Evolutionary conservation across 1,140 invertebrate species (phyloP), one percentile per base, ranked within the genome.

Genomic region (Coenobita brevimanus): DNA sequence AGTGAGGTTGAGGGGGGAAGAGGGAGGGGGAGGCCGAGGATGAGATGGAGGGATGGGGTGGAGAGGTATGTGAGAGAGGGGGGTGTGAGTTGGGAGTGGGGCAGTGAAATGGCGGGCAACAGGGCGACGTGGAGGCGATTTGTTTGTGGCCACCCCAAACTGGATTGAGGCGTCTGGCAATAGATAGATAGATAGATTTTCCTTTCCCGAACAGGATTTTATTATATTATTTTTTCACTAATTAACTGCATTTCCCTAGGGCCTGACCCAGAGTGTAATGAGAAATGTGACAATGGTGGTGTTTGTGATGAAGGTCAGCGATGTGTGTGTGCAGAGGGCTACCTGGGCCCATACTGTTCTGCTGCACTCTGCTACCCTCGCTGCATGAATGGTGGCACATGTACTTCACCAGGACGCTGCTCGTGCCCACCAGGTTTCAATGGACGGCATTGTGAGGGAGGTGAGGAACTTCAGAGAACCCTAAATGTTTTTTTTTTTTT

Each of bases 301-400:
- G 95, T 95, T 93, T 97, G 96, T 92, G 96, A 96, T 92, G 93
- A 94, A 90, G 94, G 96, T 57, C 96, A 96, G 92, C 96, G 96
- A 82, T 97, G 96, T 92, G 95, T 97, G 90, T 98, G 97, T 92
- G 95, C 96, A 27, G 96, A 97, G 91, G 97, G 97, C 21, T 98
- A 97, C 91, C 95, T 97, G 94, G 97, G 97, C 10, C 96, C 96
- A 88, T 96, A 97, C 92, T 98, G 97, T 91, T 94, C 96, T 91
- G 97, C 96, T 88, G 97, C 97, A 30, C 93, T 98, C 3, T 98
- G 97, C 91, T 98, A 97, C 93, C 97, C 97, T 54, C 96, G 97
- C 91, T 98, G 97, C 91, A 95, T 97, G 95, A 98, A 98, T 92
- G 97, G 97, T 2, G 97, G 97, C 0, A 97, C 95, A 91, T 98